These are phyloP conservation scores for Struthidea cinerea DNA, from an alignment of 2,113 vertebrate species.

Conservation along the genomic window DNA sequence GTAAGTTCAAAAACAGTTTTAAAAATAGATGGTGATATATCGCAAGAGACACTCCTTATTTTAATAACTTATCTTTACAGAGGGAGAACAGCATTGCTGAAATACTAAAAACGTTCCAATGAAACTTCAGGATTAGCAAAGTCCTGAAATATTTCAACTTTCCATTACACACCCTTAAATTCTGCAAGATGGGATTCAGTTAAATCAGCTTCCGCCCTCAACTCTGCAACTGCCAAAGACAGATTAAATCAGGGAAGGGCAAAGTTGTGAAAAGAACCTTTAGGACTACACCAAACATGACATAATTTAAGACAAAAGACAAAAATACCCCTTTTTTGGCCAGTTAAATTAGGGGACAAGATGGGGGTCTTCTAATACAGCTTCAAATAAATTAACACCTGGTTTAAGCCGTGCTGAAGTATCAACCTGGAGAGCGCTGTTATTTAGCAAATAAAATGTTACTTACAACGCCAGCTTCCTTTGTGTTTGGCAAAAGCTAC, in stretches of 20 bases:
- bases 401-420: background rate
- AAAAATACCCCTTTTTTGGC: background rate
- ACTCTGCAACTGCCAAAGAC: background rate
- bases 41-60: background rate
- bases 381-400: background rate
- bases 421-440: background rate
- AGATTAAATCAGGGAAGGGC: background rate
- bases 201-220: background rate
- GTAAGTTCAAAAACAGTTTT: background rate
- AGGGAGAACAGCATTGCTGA: background rate
- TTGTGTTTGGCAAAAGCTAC: background rate
- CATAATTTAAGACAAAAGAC: background rate
- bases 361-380: background rate
- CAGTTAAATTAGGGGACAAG: background rate
- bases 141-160: background rate
- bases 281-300: background rate
- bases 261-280: background rate
- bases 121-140: background rate
- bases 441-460: background rate
- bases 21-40: background rate
- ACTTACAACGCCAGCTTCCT: slow-evolving; percentile 45
- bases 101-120: background rate
- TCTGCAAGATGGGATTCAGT: background rate
- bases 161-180: background rate
- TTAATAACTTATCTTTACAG: background rate